Conservation (phyloP, 2,113 vertebrate species). For the Chloebia gouldiae region DNA sequence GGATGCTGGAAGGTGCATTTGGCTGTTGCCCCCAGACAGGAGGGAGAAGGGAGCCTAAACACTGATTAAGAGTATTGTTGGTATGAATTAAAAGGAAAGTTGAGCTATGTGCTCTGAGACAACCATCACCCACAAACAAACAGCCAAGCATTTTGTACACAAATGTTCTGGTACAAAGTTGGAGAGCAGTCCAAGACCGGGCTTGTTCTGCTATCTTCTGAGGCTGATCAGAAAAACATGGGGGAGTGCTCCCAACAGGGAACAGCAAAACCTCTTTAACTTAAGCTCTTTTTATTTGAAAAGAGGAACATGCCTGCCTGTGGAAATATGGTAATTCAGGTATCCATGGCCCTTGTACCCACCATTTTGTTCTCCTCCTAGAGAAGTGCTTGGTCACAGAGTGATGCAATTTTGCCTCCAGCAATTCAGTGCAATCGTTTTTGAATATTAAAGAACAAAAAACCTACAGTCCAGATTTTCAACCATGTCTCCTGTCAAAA, state of each 20-base stretch:
- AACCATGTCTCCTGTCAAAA: not conserved
- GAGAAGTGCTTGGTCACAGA: not conserved
- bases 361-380: not conserved
- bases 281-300: not conserved
- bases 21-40: not conserved
- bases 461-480: not conserved
- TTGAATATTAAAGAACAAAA: not conserved
- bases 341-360: not conserved
- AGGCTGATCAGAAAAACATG: not conserved
- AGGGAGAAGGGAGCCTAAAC: not conserved
- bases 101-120: not conserved
- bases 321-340: not conserved
- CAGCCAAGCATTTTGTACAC: not conserved
- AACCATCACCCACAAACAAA: conserved; percentile 12
- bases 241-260: not conserved
- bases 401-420: not conserved
- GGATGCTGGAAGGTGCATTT: not conserved
- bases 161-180: not conserved
- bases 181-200: conserved; percentile 16
- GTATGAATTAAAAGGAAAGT: not conserved
- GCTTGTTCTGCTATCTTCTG: conserved; percentile 23
- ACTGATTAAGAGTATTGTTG: not conserved
- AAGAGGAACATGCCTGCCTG: not conserved
- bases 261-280: conserved; percentile 3
- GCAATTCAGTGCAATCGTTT: not conserved